Conservation (phyloP, 2,797 vertebrate species). For the Menidia menidia region DNA sequence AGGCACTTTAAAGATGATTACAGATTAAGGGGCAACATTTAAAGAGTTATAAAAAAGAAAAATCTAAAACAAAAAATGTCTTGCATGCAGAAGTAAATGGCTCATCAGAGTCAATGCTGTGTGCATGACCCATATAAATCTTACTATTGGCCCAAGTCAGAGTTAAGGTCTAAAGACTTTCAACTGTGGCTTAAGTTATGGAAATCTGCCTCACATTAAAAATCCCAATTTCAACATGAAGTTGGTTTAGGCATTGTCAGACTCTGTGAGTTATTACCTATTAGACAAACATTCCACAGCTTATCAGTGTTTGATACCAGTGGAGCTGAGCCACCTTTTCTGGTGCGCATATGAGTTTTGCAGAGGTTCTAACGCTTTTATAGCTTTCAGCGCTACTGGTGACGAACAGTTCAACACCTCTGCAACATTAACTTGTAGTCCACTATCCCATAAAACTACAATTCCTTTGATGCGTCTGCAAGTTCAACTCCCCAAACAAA, state of each 20-base stretch:
- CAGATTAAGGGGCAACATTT: conserved; percentile 1
- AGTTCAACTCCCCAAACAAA: neutral
- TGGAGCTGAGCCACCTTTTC: conserved; percentile 24
- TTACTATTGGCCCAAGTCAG: neutral
- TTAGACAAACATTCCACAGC: conserved; percentile 78
- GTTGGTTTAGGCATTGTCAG: conserved; percentile 42
- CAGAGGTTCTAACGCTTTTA: neutral
- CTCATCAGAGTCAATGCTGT: neutral
- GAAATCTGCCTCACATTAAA: neutral
- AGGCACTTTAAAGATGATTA: neutral
- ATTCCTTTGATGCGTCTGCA: neutral
- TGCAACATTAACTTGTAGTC: neutral
- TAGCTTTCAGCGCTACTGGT: neutral
- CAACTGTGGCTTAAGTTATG: neutral
- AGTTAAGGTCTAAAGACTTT: conserved; percentile 1
- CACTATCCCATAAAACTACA: neutral
- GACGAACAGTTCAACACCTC: neutral
- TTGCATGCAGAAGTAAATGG: neutral
- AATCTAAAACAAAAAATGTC: neutral
- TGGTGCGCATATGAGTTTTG: neutral
- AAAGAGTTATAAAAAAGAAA: neutral
- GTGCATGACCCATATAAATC: neutral
- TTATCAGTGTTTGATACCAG: conserved; percentile 69
- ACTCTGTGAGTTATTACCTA: conserved; percentile 74
- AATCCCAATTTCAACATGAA: conserved; percentile 24